Evolutionary conservation across 1,140 invertebrate species (phyloP).

Genomic region (Euura saliciscinereae): DNA sequence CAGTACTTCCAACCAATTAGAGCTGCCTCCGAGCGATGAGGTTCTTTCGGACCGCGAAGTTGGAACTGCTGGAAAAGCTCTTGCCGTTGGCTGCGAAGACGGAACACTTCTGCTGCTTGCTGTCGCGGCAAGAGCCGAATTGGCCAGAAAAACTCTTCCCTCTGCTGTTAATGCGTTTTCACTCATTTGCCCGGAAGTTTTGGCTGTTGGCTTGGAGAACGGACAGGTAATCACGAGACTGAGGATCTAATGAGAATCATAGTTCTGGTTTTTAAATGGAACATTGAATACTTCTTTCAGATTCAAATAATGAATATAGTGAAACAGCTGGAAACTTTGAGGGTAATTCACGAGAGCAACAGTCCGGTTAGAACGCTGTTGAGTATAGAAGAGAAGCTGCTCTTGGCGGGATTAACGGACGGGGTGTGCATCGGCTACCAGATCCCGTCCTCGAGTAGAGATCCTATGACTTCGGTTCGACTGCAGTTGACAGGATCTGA

Average conservation of each 20-base stretch:
- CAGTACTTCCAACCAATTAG: slow-evolving; percentile 29
- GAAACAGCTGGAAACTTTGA: slow-evolving; percentile 42
- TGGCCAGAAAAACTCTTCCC: slow-evolving; percentile 51
- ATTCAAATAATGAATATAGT: slow-evolving; percentile 38
- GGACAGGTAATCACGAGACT: slow-evolving; percentile 56
- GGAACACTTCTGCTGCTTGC: slow-evolving; percentile 63
- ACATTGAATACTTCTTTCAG: slow-evolving; percentile 41
- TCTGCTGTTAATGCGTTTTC: slow-evolving; percentile 63
- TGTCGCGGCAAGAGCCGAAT: slow-evolving; percentile 61
- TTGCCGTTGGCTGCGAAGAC: slow-evolving; percentile 70
- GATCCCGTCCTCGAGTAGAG: slow-evolving; percentile 44
- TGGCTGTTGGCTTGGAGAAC: slow-evolving; percentile 59
- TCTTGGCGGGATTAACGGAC: slow-evolving; percentile 63
- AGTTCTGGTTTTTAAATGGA: too few species aligned
- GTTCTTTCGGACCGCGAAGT: slow-evolving; percentile 62
- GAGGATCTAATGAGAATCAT: slow-evolving; percentile 12
- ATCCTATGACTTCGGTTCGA: slow-evolving; percentile 48
- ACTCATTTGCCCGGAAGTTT: slow-evolving; percentile 46
- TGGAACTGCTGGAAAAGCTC: slow-evolving; percentile 68
- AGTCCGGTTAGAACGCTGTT: slow-evolving; percentile 56
- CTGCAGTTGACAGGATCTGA: slow-evolving; percentile 71
- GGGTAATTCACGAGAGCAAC: slow-evolving; percentile 57
- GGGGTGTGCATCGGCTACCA: slow-evolving; percentile 63
- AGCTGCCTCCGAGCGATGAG: slow-evolving; percentile 16
- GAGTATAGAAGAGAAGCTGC: slow-evolving; percentile 48